Percentiles rank a stretch among this genome's conserved stretches.
These are phyloP conservation scores for Argopecten irradians DNA, from an alignment of 1,140 invertebrate species.

Conservation along the genomic window DNA sequence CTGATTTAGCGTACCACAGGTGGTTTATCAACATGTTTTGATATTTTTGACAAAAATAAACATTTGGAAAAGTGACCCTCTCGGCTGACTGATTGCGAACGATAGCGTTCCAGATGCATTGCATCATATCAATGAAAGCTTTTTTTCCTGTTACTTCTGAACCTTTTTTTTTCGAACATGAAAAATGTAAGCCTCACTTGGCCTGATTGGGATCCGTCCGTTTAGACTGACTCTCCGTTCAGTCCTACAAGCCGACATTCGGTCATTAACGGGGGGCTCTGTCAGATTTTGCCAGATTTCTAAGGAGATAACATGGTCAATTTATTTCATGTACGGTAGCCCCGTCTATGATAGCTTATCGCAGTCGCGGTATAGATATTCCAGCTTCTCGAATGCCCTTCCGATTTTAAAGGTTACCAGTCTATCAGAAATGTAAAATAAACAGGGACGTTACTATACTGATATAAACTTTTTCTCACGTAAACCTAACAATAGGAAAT, in stretches of 20 bases:
- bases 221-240: not conserved
- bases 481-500: not conserved
- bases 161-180: not conserved
- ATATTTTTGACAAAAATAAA: conserved; percentile 19
- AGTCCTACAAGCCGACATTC: not conserved
- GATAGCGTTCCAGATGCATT: conserved; percentile 7
- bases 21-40: conserved; percentile 11
- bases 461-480: not conserved
- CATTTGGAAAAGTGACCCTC: conserved; percentile 21
- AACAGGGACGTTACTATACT: not conserved
- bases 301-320: conserved; percentile 2
- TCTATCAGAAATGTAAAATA: not conserved
- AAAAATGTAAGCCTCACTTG: not conserved
- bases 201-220: not conserved
- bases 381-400: conserved; percentile 2
- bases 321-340: conserved; percentile 22
- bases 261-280: not conserved
- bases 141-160: not conserved
- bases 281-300: conserved; percentile 21
- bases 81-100: conserved; percentile 1
- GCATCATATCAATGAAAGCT: not conserved
- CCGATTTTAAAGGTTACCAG: conserved; percentile 15
- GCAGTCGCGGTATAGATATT: not conserved
- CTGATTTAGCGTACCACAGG: not conserved
- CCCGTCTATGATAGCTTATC: not conserved